Base-by-base conservation (phyloP, 2,113 vertebrate species). In the Grammomys dolichurus region DNA sequence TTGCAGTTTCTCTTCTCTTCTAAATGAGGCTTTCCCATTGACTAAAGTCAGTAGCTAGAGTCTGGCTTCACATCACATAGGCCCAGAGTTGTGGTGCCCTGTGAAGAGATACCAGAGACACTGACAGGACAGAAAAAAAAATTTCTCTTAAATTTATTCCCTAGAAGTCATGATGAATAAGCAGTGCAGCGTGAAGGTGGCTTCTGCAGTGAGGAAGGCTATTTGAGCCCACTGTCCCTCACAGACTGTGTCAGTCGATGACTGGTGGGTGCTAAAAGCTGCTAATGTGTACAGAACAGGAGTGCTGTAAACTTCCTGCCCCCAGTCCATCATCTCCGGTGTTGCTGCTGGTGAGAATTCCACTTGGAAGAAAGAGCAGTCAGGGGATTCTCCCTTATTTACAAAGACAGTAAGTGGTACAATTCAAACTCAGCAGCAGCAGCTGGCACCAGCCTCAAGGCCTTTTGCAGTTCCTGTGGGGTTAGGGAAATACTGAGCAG, bases 361-460 rank as follows among this genome's bases (percentile, higher is more conserved):
- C 92, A 54, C 88, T 92, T 91, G 76, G 81, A 95, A 96, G 63
- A 80, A 93, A 86, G 60, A 31, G 14, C 69, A 77, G 48, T 80
- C 65, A 92, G 76, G n/a, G 90, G 48, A 56, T 86, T 89, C 33
- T 5, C 78, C 54, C 73, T 94, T 95, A 91, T 97, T 92, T 87
- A 89, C 90, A 90, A 95, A 96, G 93, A 90, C 48, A 80, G 48
- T 69, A 76, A 97, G 85, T 87, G 90, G 87, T 46, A 51, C 12
- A 40, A 58, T 92, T 96, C 40, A 84, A 88, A 89, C 26, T 67
- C 81, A 95, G 85, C 36, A 19, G 72, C 0, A 31, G 54, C 69
- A 85, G 72, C 87, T 43, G 89, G 84, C 80, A 93, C 54, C 28
- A 90, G 69, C 51, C 40, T n/a, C 48, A 22, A 56, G 69, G 85